Evolutionary conservation across 2,888 invertebrate genomes (phyloP).

Genomic region (Pollenia amentaria): DNA sequence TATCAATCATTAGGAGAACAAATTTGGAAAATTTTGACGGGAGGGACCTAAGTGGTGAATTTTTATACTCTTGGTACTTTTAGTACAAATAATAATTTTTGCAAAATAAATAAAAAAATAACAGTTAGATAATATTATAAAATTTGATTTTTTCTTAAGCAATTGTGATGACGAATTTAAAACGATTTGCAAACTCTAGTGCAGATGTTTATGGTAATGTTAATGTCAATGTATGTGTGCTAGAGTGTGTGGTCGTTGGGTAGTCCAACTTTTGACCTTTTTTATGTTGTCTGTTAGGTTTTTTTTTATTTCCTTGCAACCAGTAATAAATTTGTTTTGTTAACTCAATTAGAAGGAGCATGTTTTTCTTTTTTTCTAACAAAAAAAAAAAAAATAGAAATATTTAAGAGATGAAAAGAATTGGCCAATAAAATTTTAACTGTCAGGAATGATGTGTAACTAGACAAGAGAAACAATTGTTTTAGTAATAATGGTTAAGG

Average conservation of each 20-base stretch:
- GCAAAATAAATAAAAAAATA: too few relatives aligned
- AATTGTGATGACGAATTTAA: too few relatives aligned
- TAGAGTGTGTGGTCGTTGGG: slow-evolving; percentile 47
- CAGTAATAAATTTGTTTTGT: slow-evolving; percentile 57
- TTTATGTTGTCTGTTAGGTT: background rate
- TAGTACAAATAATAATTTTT: too few relatives aligned
- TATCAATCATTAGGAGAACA: too few relatives aligned
- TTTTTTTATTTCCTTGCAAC: background rate
- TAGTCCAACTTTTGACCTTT: slow-evolving; percentile 61
- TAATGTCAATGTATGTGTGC: slow-evolving; percentile 3
- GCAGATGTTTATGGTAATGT: background rate
- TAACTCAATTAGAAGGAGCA: slow-evolving; percentile 63
- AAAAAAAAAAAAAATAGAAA: background rate
- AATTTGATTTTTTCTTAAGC: too few relatives aligned
- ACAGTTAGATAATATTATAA: too few relatives aligned
- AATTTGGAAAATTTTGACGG: too few relatives aligned
- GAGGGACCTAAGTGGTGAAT: too few relatives aligned
- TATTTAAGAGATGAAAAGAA: background rate
- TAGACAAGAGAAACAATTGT: too few relatives aligned
- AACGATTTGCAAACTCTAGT: background rate
- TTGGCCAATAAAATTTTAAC: background rate
- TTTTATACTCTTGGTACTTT: too few relatives aligned
- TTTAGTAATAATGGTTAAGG: too few relatives aligned
- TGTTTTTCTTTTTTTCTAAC: background rate
- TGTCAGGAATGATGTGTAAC: too few relatives aligned